Evolutionary conservation across 2,888 invertebrate species (phyloP).

Genomic region (Macrophya alboannulata): DNA sequence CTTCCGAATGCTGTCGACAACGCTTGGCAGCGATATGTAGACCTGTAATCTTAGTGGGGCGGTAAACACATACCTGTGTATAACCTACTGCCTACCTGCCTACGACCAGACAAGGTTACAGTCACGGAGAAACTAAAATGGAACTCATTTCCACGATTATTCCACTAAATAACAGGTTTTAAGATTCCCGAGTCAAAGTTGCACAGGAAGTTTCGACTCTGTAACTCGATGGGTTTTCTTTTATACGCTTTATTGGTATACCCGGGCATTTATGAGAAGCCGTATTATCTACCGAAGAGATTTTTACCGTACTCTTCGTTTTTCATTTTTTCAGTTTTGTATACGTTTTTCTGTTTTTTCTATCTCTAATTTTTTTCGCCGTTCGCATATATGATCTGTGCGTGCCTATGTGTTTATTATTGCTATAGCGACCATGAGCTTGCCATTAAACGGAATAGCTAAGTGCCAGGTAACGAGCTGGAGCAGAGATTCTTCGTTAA

Average conservation of each 20-base stretch:
- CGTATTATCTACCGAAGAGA: neutral
- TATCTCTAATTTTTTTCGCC: neutral
- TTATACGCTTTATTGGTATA: neutral
- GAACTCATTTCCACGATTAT: conserved; percentile 47
- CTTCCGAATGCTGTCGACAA: conserved; percentile 28
- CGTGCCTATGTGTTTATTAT: neutral
- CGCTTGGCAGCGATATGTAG: conserved; percentile 7
- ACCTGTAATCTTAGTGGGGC: conserved; percentile 42
- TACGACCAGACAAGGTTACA: conserved; percentile 12
- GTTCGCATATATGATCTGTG: neutral
- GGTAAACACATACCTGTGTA: conserved; percentile 42
- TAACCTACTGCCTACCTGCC: conserved; percentile 33
- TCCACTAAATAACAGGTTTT: conserved; percentile 46
- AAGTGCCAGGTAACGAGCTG: conserved; percentile 21
- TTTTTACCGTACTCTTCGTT: neutral
- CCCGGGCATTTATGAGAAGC: neutral
- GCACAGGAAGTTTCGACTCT: conserved; percentile 18
- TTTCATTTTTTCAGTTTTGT: neutral
- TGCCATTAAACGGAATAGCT: conserved; percentile 43
- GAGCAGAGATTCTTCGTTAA: conserved; percentile 38
- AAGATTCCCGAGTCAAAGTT: conserved; percentile 19
- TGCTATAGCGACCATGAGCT: neutral
- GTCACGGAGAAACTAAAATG: conserved; percentile 20
- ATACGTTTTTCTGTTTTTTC: neutral
- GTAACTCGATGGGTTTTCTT: neutral